These are phyloP conservation scores for Acanthoscelides obtectus DNA, from an alignment of 2,888 invertebrate genomes.

Conservation along the genomic window DNA sequence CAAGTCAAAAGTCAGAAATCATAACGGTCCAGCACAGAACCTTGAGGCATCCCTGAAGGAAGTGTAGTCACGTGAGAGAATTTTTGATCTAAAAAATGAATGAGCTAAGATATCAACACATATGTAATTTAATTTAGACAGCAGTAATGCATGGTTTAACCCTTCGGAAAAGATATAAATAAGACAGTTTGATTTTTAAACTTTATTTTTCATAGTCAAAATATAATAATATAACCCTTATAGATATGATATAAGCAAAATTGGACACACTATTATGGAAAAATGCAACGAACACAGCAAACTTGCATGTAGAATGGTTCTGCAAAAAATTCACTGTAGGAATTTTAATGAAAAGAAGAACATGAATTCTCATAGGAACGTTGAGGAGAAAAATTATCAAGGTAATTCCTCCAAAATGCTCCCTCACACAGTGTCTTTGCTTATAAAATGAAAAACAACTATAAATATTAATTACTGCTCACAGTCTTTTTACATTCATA, in stretches of 20 bases:
- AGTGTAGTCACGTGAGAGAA: no score
- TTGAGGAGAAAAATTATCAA: not conserved
- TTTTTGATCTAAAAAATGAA: no score
- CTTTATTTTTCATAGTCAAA: constrained; percentile 41
- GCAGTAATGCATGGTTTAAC: no score
- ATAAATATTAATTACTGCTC: constrained; percentile 22
- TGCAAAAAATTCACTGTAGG: constrained; percentile 16
- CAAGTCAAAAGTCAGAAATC: no score
- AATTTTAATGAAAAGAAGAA: constrained; percentile 10
- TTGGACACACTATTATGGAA: constrained; percentile 41
- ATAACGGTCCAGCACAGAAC: no score
- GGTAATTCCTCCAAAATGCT: not conserved
- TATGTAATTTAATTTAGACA: no score
- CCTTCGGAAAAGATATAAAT: not conserved
- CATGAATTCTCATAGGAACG: constrained; percentile 2
- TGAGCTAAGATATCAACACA: no score
- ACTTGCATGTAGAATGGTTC: constrained; percentile 7
- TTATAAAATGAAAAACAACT: constrained; percentile 9
- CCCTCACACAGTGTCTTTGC: constrained; percentile 1
- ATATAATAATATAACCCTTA: constrained; percentile 41
- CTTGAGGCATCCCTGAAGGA: no score
- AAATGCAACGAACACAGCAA: constrained; percentile 21
- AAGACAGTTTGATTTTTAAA: constrained; percentile 19
- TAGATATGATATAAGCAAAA: constrained; percentile 38
- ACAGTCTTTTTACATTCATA: constrained; percentile 35